Evolutionary conservation across 2,113 vertebrate species (phyloP), one percentile per base, ranked within the genome.

Genomic region (Smithornis capensis): DNA sequence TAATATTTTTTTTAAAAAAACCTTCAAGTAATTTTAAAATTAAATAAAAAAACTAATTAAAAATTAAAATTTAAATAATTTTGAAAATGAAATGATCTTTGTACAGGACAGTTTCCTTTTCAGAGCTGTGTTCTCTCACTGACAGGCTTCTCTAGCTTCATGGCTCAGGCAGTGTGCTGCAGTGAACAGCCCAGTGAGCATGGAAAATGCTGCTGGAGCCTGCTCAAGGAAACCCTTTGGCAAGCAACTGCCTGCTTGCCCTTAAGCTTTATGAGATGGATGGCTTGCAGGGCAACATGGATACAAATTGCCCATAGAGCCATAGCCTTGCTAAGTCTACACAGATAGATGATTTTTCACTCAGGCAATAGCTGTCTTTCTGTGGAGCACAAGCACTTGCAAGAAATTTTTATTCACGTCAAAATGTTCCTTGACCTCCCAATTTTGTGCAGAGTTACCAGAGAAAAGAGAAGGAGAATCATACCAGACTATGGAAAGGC

Each of bases 241-340:
- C 31, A 28, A 69, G 76, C 40, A 63, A 49, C 42, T 50, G 68
- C 75, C 44, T 76, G 70, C 57, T 49, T 40, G 52, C 8, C 31
- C n/a, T 27, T 25, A 6, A 56, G 12, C 3, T 4, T 40, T 50
- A 33, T 47, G 65, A 68, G 33, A 44, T 5, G 62, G 27, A 35
- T 0, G 0, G 29, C 23, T 60, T 42, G 65, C 7, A 65, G 57
- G 14, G 19, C 11, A 57, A 17, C 2, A 2, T 52, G 45, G 28
- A 53, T 67, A 60, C 18, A 59, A 87, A 78, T 35, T 70, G 42
- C 56, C 40, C 21, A 35, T 17, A 68, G 4, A 78, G 16, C 24
- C 24, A 25, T 7, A 67, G 64, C 29, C 21, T 82, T 89, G 25
- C 38, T 83, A 83, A 55, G 59, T 79, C 70, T 83, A 52, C 25